A percentile compares a stretch with the other conserved stretches of the same genome.
Conservation (phyloP, 2,888 invertebrate genomes). For the Iphiclides podalirius region DNA sequence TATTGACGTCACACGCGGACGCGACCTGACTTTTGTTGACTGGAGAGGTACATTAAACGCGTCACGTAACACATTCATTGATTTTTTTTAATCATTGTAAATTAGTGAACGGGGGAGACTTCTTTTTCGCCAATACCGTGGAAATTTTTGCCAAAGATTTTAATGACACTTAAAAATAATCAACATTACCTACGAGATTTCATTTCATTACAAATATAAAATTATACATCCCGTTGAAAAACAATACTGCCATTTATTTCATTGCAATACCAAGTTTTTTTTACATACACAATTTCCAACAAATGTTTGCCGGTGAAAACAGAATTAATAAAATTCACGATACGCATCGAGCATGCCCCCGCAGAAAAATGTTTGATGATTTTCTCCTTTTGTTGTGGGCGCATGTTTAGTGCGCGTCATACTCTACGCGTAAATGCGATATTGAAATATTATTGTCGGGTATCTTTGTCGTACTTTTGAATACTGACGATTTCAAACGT, state of each 20-base stretch:
- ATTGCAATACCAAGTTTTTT: too few relatives aligned
- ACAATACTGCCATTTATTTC: too few relatives aligned
- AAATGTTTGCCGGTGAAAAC: neutral
- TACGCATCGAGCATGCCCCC: conserved; percentile 2
- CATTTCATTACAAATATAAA: too few relatives aligned
- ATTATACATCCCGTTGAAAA: too few relatives aligned
- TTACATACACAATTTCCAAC: too few relatives aligned
- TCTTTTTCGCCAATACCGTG: too few relatives aligned
- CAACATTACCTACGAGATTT: too few relatives aligned
- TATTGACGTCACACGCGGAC: conserved; percentile 17
- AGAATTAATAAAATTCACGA: conserved; percentile 1
- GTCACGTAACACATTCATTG: too few relatives aligned
- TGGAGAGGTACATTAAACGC: neutral
- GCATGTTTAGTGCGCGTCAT: neutral
- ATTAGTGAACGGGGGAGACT: neutral
- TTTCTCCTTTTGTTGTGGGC: conserved; percentile 1
- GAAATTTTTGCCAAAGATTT: too few relatives aligned
- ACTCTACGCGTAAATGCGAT: too few relatives aligned
- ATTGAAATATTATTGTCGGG: conserved; percentile 10
- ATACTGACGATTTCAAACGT: conserved; percentile 31
- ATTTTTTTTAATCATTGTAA: neutral
- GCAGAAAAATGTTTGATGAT: neutral
- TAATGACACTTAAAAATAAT: too few relatives aligned
- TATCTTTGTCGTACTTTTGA: conserved; percentile 32
- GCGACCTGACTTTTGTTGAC: conserved; percentile 7